These are phyloP conservation scores for Neotoxoptera formosana DNA, from an alignment of 1,140 invertebrate species.

Conservation along the genomic window DNA sequence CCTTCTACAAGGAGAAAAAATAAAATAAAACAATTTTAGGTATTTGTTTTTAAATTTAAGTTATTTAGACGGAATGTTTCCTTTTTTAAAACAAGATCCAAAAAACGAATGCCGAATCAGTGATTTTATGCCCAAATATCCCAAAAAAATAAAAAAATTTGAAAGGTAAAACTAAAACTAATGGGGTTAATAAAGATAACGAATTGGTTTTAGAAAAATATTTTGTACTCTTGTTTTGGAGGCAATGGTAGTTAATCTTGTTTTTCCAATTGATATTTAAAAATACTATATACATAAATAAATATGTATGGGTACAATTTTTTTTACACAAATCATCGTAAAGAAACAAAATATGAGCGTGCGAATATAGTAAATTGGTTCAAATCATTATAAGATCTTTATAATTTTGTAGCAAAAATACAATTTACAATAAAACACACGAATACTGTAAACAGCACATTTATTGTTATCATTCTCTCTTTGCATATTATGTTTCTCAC, in stretches of 20 bases:
- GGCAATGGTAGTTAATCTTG: constrained; percentile 9
- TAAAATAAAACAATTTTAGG: constrained; percentile 39
- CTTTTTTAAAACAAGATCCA: constrained; percentile 52
- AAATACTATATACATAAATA: constrained; percentile 11
- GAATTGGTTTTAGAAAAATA: constrained; percentile 48
- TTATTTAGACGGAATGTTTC: constrained; percentile 50
- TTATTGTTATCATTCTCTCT: neutral
- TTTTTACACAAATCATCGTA: neutral
- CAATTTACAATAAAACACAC: constrained; percentile 28
- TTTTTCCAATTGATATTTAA: neutral
- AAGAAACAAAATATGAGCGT: neutral
- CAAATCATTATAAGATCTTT: neutral
- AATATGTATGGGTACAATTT: neutral
- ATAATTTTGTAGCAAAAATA: neutral
- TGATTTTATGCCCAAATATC: constrained; percentile 56
- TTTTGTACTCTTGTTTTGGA: constrained; percentile 51
- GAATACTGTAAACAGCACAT: constrained; percentile 17
- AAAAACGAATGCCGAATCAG: constrained; percentile 40
- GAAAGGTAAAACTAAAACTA: neutral
- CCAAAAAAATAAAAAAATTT: constrained; percentile 5
- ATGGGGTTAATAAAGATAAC: constrained; percentile 21
- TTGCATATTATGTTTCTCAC: neutral
- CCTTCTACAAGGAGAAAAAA: constrained; percentile 55
- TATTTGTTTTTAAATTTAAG: constrained; percentile 36
- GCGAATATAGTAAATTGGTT: neutral